Evolutionary conservation across 2,888 invertebrate species (phyloP).

Genomic region (Hyalella azteca): DNA sequence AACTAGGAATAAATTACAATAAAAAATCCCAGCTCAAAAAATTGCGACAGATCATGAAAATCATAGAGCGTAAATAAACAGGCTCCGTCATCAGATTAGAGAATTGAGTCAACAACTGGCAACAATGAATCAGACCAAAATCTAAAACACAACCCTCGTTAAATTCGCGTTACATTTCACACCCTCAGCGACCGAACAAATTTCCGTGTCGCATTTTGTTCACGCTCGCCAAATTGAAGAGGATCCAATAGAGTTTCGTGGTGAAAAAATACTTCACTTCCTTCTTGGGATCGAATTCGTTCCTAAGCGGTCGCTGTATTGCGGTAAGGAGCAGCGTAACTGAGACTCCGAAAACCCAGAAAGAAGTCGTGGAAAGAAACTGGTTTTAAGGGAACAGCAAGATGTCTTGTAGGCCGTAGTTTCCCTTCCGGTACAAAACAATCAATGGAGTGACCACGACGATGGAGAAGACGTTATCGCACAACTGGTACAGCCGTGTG

Average conservation of each 20-base stretch:
- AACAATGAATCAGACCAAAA: not conserved
- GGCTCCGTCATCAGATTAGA: not conserved
- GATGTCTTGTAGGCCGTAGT: not conserved
- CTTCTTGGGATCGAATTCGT: not conserved
- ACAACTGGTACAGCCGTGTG: not conserved
- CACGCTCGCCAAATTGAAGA: not conserved
- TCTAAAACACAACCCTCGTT: not conserved
- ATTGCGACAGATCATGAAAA: not conserved
- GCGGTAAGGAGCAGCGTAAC: not conserved
- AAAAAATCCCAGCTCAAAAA: too few relatives aligned
- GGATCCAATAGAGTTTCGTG: not conserved
- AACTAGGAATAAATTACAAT: too few relatives aligned
- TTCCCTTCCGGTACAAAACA: not conserved
- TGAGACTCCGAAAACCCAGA: not conserved
- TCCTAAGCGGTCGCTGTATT: not conserved
- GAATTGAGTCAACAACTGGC: not conserved
- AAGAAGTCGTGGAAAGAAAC: not conserved
- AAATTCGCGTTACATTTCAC: too few relatives aligned
- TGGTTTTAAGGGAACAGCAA: not conserved
- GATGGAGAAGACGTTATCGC: not conserved
- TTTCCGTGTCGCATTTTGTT: too few relatives aligned
- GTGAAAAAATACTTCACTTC: not conserved
- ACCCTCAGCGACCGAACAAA: too few relatives aligned
- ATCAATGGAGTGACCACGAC: not conserved
- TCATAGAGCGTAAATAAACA: not conserved